Evolutionary conservation across 2,888 invertebrate genomes (phyloP), one percentile per base, ranked within the genome.

Genomic region (Polyommatus iphigenia): DNA sequence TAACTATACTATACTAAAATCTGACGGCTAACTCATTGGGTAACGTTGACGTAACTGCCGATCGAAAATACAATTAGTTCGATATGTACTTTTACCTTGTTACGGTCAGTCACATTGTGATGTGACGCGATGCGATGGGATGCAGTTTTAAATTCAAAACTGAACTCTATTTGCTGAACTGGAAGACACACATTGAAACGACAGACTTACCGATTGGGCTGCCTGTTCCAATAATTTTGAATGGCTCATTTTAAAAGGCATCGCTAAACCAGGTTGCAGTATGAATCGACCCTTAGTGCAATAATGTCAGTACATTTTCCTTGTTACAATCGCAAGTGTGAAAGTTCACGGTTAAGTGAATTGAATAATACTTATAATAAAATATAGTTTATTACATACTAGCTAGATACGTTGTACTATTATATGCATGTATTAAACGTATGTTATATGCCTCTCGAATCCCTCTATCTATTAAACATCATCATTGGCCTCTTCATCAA

Each of bases 1-100:
- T 67, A 67, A 32, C 67, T 67, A 15, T 15, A 67, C 67, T 67
- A 67, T 29, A 67, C 67, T 67, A 29, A 67, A 67, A 67, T 67
- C 29, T 29, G 67, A 67, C 29, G 67, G 67, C 67, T 67, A 6
- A 10, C 29, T 24, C 20, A 67, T 67, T 67, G 29, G 8, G 67
- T 67, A 67, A 67, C 29, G 5, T 29, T 62, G 29, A 29, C 67
- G 67, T 67, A 67, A 67, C 29, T 18, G 29, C 29, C 29, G 13
- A 62, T 62, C 18, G 67, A 67, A 29, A 32, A 67, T 67, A 67
- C 29, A 67, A 67, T 67, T 67, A 67, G 29, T 32, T 67, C 67
- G 1, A 67, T 67, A 32, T 15, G 15, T 62, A 24, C 62, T 13
- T 29, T 67, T 67, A 29, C 29, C 67, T 29, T 32, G 29, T 29